Base-by-base conservation (phyloP, 2,113 vertebrate genomes). In the Thalassoma bifasciatum region DNA sequence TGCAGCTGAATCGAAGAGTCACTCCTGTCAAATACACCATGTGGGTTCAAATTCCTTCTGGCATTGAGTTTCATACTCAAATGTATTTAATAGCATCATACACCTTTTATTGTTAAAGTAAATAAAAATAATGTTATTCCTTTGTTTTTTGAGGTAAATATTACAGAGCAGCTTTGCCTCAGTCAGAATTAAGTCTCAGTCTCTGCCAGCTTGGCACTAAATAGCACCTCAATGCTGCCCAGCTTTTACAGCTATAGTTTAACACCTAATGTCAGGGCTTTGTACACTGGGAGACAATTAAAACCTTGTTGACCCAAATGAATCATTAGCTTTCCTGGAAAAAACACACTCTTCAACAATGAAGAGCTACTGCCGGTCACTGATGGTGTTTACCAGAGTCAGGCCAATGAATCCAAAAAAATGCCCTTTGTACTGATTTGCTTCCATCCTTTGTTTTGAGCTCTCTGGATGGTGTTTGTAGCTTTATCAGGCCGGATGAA, bases 251-350 rank as follows among this genome's bases (percentile, higher is more conserved):
- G 90, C 86, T 68, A 75, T 82, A 86, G 89, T 93, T 92, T 91
- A 92, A 74, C 80, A 80, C 88, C 68, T 86, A 82, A 83, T 92
- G 90, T 85, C 91, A 88, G 66, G 54, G 88, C 89, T 93, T 89
- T 86, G 78, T 85, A 75, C 77, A 85, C 80, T 79, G 81, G 81
- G 79, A 86, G 64, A 88, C 83, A 88, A 86, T 88, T 85, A 91
- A 79, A 75, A 81, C 81, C 64, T 58, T 83, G 88, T 89, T 92
- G 88, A 89, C 86, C 77, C 61, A 84, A 87, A 79, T 79, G 73
- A 83, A 76, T 83, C 62, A 78, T 82, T 73, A 68, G 81, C 73
- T 71, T 34, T 88, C 81, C 85, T 49, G 71, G 61, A 67, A 75
- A 77, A 64, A 75, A 81, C 23, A 52, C 22, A 60, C 16, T 63